Evolutionary conservation across 2,888 invertebrate genomes (phyloP), one percentile per base, ranked within the genome.

Genomic region (Eupithecia tripunctaria): DNA sequence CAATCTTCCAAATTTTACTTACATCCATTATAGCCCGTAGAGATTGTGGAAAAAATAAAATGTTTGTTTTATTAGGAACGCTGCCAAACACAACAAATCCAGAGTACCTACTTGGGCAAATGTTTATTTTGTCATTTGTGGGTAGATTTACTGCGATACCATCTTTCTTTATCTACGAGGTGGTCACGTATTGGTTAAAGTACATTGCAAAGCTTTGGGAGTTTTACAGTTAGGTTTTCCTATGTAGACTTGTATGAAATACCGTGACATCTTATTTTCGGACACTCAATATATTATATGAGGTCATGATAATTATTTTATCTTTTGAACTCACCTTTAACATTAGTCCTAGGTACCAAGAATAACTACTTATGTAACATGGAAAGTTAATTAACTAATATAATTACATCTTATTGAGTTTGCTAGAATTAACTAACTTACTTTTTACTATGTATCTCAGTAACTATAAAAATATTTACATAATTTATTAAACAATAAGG

Each of bases 61-160:
- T 74, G 73, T 74, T 74, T 66, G 68, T 74, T 68, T 71, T 70
- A 70, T 71, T 68, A 71, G 71, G 66, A 68, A 71, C 62, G 32
- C 36, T 74, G 74, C 71, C 74, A 74, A 74, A 66, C 68, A 66
- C 68, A 71, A 74, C 64, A 74, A 74, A 68, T 60, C 38, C 47
- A 27, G 36, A 63, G 36, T 29, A 18, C n/a, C n/a, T n/a, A n/a
- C 62, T 63, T 32, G 36, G 18, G 21, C n/a, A 18, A 29, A 63
- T 63, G n/a, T 63, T 63, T 63, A 63, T 32, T 63, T 63, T 56
- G 32, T 36, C 62, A 63, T 63, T 63, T 32, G 32, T n/a, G 29
- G 29, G n/a, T 32, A n/a, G 32, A 36, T 62, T 36, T 21, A 56
- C 21, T 56, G 12, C 12, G 14, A 56, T 56, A 14, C 51, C 8